Percentiles rank a stretch among this genome's conserved stretches.
These are phyloP conservation scores for Lophotis ruficrista DNA, from an alignment of 2,113 vertebrate species.

Conservation along the genomic window DNA sequence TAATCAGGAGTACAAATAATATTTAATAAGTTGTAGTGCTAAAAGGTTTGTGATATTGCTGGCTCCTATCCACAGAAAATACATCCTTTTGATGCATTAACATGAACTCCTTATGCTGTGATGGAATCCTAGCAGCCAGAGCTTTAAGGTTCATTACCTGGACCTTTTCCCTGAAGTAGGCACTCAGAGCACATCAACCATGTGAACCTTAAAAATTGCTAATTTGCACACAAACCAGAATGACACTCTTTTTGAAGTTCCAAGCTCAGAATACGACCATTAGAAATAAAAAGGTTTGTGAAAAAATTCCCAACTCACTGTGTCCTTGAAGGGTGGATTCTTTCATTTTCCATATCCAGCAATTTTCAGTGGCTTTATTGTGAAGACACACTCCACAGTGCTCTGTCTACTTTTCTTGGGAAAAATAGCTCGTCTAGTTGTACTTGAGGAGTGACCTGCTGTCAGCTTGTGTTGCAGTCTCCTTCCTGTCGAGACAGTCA, in stretches of 20 bases:
- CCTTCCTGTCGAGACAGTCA: background rate
- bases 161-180: background rate
- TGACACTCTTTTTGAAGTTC: background rate
- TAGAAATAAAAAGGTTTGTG: background rate
- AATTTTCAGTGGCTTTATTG: background rate
- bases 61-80: background rate
- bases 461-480: background rate
- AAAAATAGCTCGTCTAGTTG: background rate
- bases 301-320: background rate
- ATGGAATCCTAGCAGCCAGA: background rate
- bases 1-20: background rate
- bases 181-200: rapidly evolving
- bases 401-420: background rate
- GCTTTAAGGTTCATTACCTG: background rate
- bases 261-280: background rate
- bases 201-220: background rate
- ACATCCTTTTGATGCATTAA: background rate
- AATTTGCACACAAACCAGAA: background rate
- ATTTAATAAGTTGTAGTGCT: background rate
- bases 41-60: background rate
- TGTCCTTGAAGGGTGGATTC: background rate
- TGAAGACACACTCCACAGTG: background rate
- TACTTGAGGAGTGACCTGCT: background rate
- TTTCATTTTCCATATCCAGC: background rate
- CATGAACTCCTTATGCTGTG: background rate